Percentiles rank a stretch among this genome's conserved stretches.
phyloP scores from a whole-genome alignment of 2,113 vertebrate species.

The Stictonetta naevosa region DNA sequence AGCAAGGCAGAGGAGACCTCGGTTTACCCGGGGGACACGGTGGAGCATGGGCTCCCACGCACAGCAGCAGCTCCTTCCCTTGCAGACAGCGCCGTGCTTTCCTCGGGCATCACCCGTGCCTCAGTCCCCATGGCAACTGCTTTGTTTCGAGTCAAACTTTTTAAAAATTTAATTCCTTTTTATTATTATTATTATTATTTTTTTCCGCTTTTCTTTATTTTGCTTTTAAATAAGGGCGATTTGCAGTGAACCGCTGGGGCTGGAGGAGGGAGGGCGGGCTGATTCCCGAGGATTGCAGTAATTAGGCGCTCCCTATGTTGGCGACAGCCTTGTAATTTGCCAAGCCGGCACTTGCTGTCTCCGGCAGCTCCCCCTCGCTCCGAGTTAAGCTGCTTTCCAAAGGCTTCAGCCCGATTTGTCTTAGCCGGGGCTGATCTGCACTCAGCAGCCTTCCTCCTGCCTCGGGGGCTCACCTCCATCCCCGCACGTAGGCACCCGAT shows the following conservation, averaged over 20 bases:
- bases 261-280: constrained; percentile 40
- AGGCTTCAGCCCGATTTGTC: constrained; percentile 30
- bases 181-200: fast-evolving
- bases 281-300: constrained; percentile 28
- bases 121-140: background rate
- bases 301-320: background rate
- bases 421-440: background rate
- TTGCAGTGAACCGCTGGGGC: constrained; percentile 24
- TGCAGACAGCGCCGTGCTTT: background rate
- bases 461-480: fast-evolving
- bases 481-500: fast-evolving
- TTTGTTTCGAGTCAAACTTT: constrained; percentile 58
- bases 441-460: background rate
- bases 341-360: background rate
- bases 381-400: constrained; percentile 53
- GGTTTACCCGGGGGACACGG: fast-evolving
- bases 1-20: background rate
- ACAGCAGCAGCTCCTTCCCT: background rate
- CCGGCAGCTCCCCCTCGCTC: constrained; percentile 20
- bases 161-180: fast-evolving
- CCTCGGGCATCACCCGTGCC: background rate
- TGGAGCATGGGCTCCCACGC: background rate
- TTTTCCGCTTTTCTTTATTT: too few species aligned
- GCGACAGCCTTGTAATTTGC: constrained; percentile 52
- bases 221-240: background rate